Percentiles rank a stretch among this genome's conserved stretches.
Evolutionary conservation across 2,113 vertebrate species (phyloP).

Genomic region (Hoplias malabaricus): DNA sequence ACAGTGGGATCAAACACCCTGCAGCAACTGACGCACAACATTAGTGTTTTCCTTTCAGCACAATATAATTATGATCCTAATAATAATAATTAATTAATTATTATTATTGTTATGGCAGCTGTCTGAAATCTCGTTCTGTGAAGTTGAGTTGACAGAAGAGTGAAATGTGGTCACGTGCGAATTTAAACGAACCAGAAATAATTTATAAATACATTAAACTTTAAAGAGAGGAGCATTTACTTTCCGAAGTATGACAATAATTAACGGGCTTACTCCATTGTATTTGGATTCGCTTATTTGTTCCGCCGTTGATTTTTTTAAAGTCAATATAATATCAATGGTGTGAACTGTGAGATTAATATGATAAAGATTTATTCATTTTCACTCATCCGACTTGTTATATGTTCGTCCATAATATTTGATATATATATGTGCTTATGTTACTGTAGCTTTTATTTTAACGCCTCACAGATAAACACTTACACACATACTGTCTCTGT

Average conservation of each 20-base stretch:
- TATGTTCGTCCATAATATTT: too few relatives aligned
- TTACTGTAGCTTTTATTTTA: too few relatives aligned
- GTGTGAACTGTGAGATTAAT: too few relatives aligned
- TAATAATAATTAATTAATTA: not conserved
- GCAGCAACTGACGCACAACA: too few relatives aligned
- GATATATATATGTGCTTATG: too few relatives aligned
- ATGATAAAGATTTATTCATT: too few relatives aligned
- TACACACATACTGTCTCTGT: too few relatives aligned
- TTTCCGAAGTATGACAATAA: slow-evolving; percentile 54
- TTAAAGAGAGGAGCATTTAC: slow-evolving; percentile 51
- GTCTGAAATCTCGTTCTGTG: slow-evolving; percentile 68
- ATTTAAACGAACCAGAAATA: slow-evolving; percentile 65
- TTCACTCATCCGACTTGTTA: too few relatives aligned
- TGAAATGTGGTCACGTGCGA: slow-evolving; percentile 68
- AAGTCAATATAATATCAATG: too few relatives aligned
- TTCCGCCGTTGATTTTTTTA: too few relatives aligned
- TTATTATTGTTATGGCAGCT: not conserved
- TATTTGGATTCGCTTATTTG: not conserved
- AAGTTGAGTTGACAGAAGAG: slow-evolving; percentile 66
- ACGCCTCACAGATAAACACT: too few relatives aligned
- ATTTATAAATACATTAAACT: slow-evolving; percentile 60
- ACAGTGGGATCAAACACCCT: slow-evolving; percentile 11
- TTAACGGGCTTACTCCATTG: slow-evolving; percentile 15
- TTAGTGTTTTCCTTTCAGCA: not conserved
- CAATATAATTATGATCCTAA: not conserved